Percentiles rank a stretch among this genome's conserved stretches.
Evolutionary conservation across 2,797 vertebrate species (phyloP).

Genomic region (Microchirus variegatus): DNA sequence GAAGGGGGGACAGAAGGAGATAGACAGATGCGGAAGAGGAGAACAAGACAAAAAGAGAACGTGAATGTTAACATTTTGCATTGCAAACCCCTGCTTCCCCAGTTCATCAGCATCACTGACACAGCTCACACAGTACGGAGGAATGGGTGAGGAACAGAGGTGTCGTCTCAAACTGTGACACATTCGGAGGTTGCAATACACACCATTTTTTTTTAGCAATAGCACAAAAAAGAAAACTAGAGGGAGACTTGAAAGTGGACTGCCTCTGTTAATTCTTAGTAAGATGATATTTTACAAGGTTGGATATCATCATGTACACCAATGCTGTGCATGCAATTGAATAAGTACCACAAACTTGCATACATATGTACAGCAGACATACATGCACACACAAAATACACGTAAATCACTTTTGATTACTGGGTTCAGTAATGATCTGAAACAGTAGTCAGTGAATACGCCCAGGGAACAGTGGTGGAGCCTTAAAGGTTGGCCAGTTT

Average conservation of each 20-base stretch:
- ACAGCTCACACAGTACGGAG: constrained; percentile 29
- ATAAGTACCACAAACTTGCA: constrained; percentile 35
- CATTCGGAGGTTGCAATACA: constrained; percentile 19
- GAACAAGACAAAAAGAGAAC: constrained; percentile 53
- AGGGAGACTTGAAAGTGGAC: constrained; percentile 11
- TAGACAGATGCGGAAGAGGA: constrained; percentile 29
- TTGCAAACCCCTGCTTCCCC: constrained; percentile 30
- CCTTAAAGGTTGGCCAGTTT: constrained; percentile 49
- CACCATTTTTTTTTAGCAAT: constrained; percentile 5
- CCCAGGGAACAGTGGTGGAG: constrained; percentile 51
- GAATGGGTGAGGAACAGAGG: constrained; percentile 22
- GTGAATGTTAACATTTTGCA: constrained; percentile 54
- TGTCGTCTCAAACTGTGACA: constrained; percentile 32
- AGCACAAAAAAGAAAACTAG: constrained; percentile 9
- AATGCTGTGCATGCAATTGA: constrained; percentile 25
- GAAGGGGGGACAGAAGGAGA: constrained; percentile 14
- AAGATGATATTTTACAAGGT: constrained; percentile 31
- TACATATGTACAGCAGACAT: constrained; percentile 42
- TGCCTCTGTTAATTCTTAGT: constrained; percentile 29
- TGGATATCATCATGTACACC: constrained; percentile 24
- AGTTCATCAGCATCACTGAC: constrained; percentile 69
- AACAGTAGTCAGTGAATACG: constrained; percentile 65
- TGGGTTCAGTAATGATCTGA: constrained; percentile 69
- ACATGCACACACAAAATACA: constrained; percentile 44
- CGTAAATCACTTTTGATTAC: constrained; percentile 75